Evolutionary conservation across 2,797 vertebrate species (phyloP).

Genomic region (Phalloptychus januarius): DNA sequence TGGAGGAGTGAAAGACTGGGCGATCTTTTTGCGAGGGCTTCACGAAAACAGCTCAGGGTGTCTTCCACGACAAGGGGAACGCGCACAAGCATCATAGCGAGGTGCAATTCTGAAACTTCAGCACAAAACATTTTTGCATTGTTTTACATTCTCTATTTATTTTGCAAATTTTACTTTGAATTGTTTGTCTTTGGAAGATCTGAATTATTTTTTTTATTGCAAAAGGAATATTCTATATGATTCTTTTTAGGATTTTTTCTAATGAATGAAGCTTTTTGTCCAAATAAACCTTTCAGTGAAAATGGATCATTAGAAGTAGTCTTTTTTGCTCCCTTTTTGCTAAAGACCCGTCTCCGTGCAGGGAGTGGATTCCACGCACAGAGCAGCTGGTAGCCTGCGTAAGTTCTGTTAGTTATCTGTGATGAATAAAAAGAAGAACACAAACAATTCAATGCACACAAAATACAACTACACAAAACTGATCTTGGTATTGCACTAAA

Average conservation of each 20-base stretch:
- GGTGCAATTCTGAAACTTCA: slow-evolving; percentile 73
- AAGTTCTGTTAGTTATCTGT: slow-evolving; percentile 88
- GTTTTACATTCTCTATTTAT: neutral
- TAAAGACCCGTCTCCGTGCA: neutral
- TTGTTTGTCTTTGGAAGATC: neutral
- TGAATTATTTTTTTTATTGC: neutral
- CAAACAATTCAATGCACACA: slow-evolving; percentile 2
- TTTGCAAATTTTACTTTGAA: neutral
- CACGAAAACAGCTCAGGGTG: slow-evolving; percentile 85
- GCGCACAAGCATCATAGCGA: slow-evolving; percentile 78
- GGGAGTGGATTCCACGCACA: slow-evolving; percentile 35
- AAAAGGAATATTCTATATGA: neutral
- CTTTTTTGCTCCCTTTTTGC: slow-evolving; percentile 26
- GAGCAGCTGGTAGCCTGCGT: slow-evolving; percentile 79
- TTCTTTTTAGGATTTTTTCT: slow-evolving; percentile 1
- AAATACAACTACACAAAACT: neutral
- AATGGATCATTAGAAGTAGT: neutral
- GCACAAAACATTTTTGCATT: slow-evolving; percentile 23
- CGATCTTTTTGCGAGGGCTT: slow-evolving; percentile 81
- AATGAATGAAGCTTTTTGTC: neutral
- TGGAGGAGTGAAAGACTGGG: slow-evolving; percentile 82
- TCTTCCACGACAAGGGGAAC: slow-evolving; percentile 90
- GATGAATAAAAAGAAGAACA: slow-evolving; percentile 29
- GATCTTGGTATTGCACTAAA: neutral
- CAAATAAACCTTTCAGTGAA: slow-evolving; percentile 58